phyloP scores from a whole-genome alignment of 2,797 vertebrate species.

The Hydrocynus forskahlii region DNA sequence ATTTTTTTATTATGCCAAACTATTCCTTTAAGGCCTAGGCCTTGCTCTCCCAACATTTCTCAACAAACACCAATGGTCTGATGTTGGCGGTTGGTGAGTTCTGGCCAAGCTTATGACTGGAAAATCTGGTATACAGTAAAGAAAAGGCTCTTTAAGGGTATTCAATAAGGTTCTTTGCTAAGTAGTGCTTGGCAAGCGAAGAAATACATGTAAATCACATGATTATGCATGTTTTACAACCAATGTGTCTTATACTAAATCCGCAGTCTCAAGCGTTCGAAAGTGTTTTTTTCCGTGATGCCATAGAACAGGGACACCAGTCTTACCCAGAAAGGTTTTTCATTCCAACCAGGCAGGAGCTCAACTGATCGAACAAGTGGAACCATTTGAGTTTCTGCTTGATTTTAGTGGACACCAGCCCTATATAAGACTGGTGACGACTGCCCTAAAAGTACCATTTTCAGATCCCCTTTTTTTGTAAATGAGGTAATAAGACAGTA shows the following conservation, averaged over 20 bases:
- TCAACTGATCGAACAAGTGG: too few relatives aligned
- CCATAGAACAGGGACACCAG: too few relatives aligned
- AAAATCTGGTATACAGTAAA: not conserved
- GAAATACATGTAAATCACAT: not conserved
- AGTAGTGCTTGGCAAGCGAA: slow-evolving; percentile 12
- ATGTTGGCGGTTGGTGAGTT: slow-evolving; percentile 27
- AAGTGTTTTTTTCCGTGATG: too few relatives aligned
- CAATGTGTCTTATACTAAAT: slow-evolving; percentile 5
- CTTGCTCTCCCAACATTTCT: not conserved
- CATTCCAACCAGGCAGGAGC: too few relatives aligned
- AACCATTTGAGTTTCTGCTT: too few relatives aligned
- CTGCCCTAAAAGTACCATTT: too few relatives aligned
- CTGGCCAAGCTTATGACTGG: not conserved
- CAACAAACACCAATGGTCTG: not conserved
- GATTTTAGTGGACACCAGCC: too few relatives aligned
- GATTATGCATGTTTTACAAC: slow-evolving; percentile 17
- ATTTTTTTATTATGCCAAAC: too few relatives aligned
- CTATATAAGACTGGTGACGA: too few relatives aligned
- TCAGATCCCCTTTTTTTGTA: too few relatives aligned
- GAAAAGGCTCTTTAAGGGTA: not conserved
- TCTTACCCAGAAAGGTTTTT: too few relatives aligned
- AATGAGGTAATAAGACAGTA: too few relatives aligned
- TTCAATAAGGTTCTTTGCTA: slow-evolving; percentile 12
- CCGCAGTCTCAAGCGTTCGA: not conserved
- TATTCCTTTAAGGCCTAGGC: not conserved